Base-by-base conservation (phyloP, 2,888 invertebrate species). In the Leptopilina syphax region DNA sequence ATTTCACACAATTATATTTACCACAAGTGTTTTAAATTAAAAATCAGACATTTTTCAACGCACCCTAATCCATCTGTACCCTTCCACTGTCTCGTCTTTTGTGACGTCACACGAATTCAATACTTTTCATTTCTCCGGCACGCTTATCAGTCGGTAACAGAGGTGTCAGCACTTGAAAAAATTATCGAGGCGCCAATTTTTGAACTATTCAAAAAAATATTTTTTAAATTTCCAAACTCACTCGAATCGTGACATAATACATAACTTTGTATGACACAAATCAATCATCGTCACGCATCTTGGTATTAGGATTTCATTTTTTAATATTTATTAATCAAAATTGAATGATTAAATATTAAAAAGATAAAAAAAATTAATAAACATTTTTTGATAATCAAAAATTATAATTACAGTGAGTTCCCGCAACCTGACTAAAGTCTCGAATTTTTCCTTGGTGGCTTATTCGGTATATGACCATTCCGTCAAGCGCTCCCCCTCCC, bases 51-150 rank as follows among this genome's bases (percentile, higher is more conserved):
- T 90, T 90, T 90, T 89, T 90, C 87, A 87, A 88, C 88, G 83
- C 82, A 77, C 85, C 50, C 50, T 12, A 50, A 50, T 12, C 50
- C 73, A 81, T 86, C 86, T 81, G 83, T 86, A 87, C 89, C 89
- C 88, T 89, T 85, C 89, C 88, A 87, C 89, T 84, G 85, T 87
- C 86, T 85, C 87, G 87, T 90, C 91, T 91, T 91, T 91, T 91
- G 91, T 91, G 91, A 91, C 91, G 91, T 91, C 91, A 91, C 91
- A 91, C 84, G 88, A 90, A 91, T 91, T 91, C 91, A 91, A 91
- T 91, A 91, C 91, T 91, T 91, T 91, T 91, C 80, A 80, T 78
- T 76, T 78, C 80, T 79, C 81, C 79, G 76, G 67, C 78, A 73
- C 80, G 73, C 78, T 80, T 79, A 80, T 80, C 80, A 79, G 77